Base-by-base conservation (phyloP, 2,888 invertebrate genomes). In the Ichneumoninae sp. region DNA sequence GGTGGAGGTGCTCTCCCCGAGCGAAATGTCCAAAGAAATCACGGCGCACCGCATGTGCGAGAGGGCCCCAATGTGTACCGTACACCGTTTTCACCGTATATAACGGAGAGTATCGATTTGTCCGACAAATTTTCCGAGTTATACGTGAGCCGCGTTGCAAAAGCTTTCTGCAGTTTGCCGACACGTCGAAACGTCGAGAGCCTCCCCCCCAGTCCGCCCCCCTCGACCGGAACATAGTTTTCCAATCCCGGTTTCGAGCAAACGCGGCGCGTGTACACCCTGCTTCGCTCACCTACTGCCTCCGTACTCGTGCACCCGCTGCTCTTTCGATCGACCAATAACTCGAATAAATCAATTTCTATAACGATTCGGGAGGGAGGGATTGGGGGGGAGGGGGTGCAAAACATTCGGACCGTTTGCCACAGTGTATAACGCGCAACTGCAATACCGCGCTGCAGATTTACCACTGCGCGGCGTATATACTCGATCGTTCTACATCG, bases 281-380 rank as follows among this genome's bases (percentile, higher is more conserved):
- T 60, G 36, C 13, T 50, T n/a, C 63, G 30, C 44, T 33, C 26
- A 50, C 26, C n/a, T 52, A 30, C 30, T 13, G 40, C 40, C 33
- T 36, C 36, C 10, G 10, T 66, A 13, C 44, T 40, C 47, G 19
- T 26, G 65, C 22, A 57, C 5, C 54, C 73, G 69, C 16, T 52
- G 19, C 68, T 63, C 26, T 65, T 54, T 83, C 79, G 63, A 44
- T 60, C 79, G 40, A 65, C 36, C 70, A 50, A 78, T 81, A 85
- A 88, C 82, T 76, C 82, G 74, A 81, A 87, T 88, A 85, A 83
- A 86, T 86, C 86, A 83, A 86, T 54, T 85, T 80, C 69, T 54
- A 83, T 76, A 84, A 86, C 79, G 81, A 84, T 86, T 71, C 81
- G 74, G 30, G 57, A 4, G 57, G 26, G 22, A 7, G 52, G 52